A percentile compares a stretch with the other conserved stretches of the same genome.
Evolutionary conservation across 1,140 invertebrate species (phyloP).

Genomic region (Aradophagus sp.): DNA sequence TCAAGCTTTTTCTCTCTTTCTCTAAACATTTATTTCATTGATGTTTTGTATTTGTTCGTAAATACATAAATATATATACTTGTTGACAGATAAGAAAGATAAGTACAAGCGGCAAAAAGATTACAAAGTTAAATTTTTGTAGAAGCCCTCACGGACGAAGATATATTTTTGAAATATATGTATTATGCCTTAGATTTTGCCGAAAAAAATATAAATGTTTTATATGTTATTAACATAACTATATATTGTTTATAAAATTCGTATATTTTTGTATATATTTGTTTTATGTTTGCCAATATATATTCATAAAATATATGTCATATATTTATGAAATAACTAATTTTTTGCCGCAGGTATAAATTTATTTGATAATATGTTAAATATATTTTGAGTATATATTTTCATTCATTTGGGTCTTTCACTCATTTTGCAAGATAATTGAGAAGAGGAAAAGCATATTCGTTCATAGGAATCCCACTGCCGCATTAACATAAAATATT

Average conservation of each 20-base stretch:
- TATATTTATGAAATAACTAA: slow-evolving; percentile 30
- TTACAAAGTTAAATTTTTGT: too few species aligned
- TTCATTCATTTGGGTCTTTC: too few species aligned
- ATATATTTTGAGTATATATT: too few species aligned
- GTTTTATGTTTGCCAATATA: too few species aligned
- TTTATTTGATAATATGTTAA: too few species aligned
- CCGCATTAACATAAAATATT: slow-evolving; percentile 72
- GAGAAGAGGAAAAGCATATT: slow-evolving; percentile 37
- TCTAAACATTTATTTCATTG: slow-evolving; percentile 48
- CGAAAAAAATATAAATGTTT: background rate
- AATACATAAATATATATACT: slow-evolving; percentile 57
- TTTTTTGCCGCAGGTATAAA: too few species aligned
- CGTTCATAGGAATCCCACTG: slow-evolving; percentile 69
- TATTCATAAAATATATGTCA: slow-evolving; percentile 13
- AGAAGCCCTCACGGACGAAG: slow-evolving; percentile 1
- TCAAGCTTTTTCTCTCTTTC: slow-evolving; percentile 23
- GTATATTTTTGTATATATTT: too few species aligned
- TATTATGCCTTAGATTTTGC: too few species aligned
- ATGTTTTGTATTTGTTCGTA: slow-evolving; percentile 53
- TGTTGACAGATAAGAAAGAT: slow-evolving; percentile 46
- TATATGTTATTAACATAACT: slow-evolving; percentile 34
- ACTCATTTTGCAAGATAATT: background rate
- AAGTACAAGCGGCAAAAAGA: too few species aligned
- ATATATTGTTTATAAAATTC: too few species aligned
- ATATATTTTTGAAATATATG: too few species aligned